Percentiles rank a stretch among this genome's conserved stretches.
Evolutionary conservation across 1,140 invertebrate genomes (phyloP).

Genomic region (Scaptomyza pallida): DNA sequence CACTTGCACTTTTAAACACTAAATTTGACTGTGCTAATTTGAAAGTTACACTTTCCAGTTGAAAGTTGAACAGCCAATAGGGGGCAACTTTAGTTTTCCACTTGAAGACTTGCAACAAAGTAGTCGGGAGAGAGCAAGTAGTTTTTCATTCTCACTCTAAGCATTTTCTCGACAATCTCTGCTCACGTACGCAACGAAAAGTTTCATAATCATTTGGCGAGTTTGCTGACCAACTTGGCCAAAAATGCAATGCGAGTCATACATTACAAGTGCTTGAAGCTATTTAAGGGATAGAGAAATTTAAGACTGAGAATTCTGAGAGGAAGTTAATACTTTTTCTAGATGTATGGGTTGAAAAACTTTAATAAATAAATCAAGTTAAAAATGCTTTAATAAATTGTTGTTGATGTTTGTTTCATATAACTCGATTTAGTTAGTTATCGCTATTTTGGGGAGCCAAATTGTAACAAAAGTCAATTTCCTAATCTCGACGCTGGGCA

Average conservation of each 20-base stretch:
- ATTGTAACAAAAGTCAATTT: too few relatives aligned
- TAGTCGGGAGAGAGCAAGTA: conserved; percentile 13
- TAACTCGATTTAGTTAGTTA: too few relatives aligned
- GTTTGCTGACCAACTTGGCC: conserved; percentile 30
- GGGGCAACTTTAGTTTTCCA: conserved; percentile 1
- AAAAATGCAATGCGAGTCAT: conserved; percentile 6
- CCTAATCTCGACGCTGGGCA: too few relatives aligned
- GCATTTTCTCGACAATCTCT: conserved; percentile 3
- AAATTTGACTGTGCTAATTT: conserved; percentile 24
- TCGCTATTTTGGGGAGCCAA: too few relatives aligned
- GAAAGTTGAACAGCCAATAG: conserved; percentile 24
- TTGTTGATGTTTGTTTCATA: too few relatives aligned
- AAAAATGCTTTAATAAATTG: too few relatives aligned
- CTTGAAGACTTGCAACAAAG: conserved; percentile 41
- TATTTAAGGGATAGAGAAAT: background rate
- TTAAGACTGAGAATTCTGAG: background rate
- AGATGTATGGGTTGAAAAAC: too few relatives aligned
- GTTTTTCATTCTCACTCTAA: background rate
- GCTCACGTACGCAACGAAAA: conserved; percentile 30
- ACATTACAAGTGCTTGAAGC: conserved; percentile 10
- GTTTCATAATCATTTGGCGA: conserved; percentile 40
- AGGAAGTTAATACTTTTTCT: too few relatives aligned
- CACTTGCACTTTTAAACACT: conserved; percentile 6
- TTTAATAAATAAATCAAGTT: too few relatives aligned
- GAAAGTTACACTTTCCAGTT: conserved; percentile 19